Conservation (phyloP, 2,797 vertebrate genomes). For the Crenuchus spilurus region DNA sequence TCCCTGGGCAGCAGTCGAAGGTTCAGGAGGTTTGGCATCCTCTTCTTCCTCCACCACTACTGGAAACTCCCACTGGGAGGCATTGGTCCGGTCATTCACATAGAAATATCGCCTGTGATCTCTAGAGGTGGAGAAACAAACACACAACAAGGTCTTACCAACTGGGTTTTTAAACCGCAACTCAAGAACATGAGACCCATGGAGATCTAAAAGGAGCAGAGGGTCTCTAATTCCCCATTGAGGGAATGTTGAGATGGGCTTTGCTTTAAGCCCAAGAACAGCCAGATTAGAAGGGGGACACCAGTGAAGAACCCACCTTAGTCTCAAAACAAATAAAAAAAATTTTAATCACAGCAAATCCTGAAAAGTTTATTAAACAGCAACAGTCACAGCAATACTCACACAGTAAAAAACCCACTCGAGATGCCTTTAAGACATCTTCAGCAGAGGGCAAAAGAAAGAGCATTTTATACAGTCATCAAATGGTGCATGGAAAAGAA, state of each 20-base stretch:
- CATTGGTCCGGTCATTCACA: slow-evolving; percentile 93
- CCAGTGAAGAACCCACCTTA: slow-evolving; percentile 81
- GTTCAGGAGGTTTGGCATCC: slow-evolving; percentile 73
- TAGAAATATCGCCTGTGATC: slow-evolving; percentile 99
- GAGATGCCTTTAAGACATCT: slow-evolving; percentile 73
- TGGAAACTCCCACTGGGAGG: slow-evolving; percentile 98
- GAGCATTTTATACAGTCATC: slow-evolving; percentile 81
- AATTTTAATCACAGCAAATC: slow-evolving; percentile 51
- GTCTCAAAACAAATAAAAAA: slow-evolving; percentile 64
- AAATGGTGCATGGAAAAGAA: slow-evolving; percentile 68
- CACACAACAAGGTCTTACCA: slow-evolving; percentile 80
- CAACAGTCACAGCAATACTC: slow-evolving; percentile 71
- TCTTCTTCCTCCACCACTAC: slow-evolving; percentile 87
- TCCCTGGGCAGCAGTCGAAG: slow-evolving; percentile 74
- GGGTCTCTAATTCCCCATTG: slow-evolving; percentile 64
- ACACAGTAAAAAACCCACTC: slow-evolving; percentile 76
- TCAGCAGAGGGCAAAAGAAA: slow-evolving; percentile 76
- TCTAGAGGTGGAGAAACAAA: slow-evolving; percentile 98
- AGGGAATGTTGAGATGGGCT: slow-evolving; percentile 66
- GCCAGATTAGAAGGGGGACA: slow-evolving; percentile 70
- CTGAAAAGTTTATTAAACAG: slow-evolving; percentile 72
- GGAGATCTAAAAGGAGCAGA: slow-evolving; percentile 64
- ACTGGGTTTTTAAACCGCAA: slow-evolving; percentile 59
- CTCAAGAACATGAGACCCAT: slow-evolving; percentile 67
- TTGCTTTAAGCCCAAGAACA: slow-evolving; percentile 67